Evolutionary conservation across 2,797 vertebrate genomes (phyloP), one percentile per base, ranked within the genome.

Genomic region (Mormyrus hasselquistii): DNA sequence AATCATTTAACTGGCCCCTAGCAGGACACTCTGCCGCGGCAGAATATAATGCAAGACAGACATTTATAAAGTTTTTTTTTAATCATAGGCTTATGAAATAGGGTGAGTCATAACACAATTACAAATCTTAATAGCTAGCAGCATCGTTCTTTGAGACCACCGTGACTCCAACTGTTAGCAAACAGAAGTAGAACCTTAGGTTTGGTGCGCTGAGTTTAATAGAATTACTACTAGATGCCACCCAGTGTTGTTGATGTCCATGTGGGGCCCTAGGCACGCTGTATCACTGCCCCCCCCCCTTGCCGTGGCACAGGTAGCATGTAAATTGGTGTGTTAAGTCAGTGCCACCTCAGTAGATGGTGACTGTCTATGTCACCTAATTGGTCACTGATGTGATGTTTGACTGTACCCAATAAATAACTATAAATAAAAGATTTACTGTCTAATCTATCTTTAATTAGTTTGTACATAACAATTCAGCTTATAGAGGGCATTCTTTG

Each of bases 41-140:
- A 79, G 34, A 79, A 79, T 79, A 41, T 57, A 57, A 91, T 85
- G 87, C 85, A 90, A 87, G 38, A 90, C 82, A 90, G 90, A 89
- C 65, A 90, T 88, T 69, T 91, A 89, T 89, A 55, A 89, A 41
- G 4, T 0, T 41, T 65, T 65, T 65, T 65, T 69, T 69, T 34
- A 5, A 69, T 79, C 73, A 44, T 79, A 79, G 73, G 73, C 25
- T 79, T 44, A 79, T 69, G 29, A 69, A 69, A 69, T 69, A 69
- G 65, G 65, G 65, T 69, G 65, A 79, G 73, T 79, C 73, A 79
- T 79, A 44, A 79, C 38, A 44, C 38, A 79, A 44, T 44, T 79
- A 44, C 34, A 79, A 19, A 79, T 79, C 34, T 79, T 44, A 79
- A 79, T 79, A 79, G 73, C 41, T 44, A n/a, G 73, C 10, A 12